Evolutionary conservation across 2,797 vertebrate species (phyloP), one percentile per base, ranked within the genome.

Genomic region (Morelia viridis): DNA sequence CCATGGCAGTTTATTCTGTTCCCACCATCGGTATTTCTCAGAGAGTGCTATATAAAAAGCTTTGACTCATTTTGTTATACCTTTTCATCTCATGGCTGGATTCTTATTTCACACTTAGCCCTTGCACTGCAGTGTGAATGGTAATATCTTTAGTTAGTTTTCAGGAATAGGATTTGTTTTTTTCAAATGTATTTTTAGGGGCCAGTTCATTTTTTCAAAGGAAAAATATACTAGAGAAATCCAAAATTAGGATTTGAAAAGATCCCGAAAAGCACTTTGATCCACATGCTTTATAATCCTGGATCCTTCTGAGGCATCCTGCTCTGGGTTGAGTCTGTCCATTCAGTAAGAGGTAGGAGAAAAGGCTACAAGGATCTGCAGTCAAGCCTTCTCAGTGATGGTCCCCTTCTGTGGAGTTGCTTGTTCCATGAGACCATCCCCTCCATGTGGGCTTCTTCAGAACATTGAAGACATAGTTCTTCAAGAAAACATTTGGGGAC

Each of bases 241-340:
- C 15, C 90, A 92, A 95, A 93, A 91, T 94, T 95, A 94, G 95
- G 68, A 90, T 94, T 89, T 91, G 95, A 95, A 95, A 91, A 95
- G 89, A 96, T 94, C 94, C 41, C 61, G 84, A 90, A 68, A 94
- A 92, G 93, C 85, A 57, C 57, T 90, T 64, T 61, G 41, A 80
- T 64, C 85, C 65, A 64, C 56, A n/a, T 80, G 5, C 96, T 92
- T 28, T 41, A 88, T 91, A 93, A 95, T 94, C 93, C 95, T 93
- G 26, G 90, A 17, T 76, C 15, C 68, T 41, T 76, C 41, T 76
- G 68, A 76, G 31, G 68, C 31, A 76, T 41, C 50, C 50, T 76
- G 68, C 17, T 76, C 31, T 41, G 17, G 3, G 35, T 4, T 71
- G 65, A 35, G n/a, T 35, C 13, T 71, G 65, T 15, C n/a, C 5